A percentile compares a stretch with the other conserved stretches of the same genome.
Evolutionary conservation across 1,140 invertebrate species (phyloP).

Genomic region (Drosophila kanapiae): DNA sequence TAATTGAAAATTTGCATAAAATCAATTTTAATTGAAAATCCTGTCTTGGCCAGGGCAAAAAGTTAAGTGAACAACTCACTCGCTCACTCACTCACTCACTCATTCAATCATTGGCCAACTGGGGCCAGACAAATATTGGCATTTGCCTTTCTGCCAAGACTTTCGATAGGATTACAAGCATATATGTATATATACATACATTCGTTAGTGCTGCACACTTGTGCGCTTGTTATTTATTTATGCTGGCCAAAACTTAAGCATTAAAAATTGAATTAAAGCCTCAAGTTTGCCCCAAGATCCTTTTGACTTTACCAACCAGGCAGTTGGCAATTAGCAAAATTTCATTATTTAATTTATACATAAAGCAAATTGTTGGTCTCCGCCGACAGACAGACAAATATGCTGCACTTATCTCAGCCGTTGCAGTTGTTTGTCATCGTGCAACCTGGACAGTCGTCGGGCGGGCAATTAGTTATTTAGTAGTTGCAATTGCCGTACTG

Average conservation of each 20-base stretch:
- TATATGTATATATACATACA: neutral
- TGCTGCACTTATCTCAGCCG: conserved; percentile 40
- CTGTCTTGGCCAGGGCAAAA: conserved; percentile 65
- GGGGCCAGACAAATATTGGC: conserved; percentile 69
- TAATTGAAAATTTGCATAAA: conserved; percentile 84
- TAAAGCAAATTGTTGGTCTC: conserved; percentile 43
- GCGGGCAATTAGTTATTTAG: conserved; percentile 73
- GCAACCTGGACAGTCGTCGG: conserved; percentile 20
- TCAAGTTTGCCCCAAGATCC: conserved; percentile 47
- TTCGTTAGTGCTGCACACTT: neutral
- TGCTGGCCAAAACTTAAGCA: conserved; percentile 71
- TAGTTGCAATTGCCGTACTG: conserved; percentile 56
- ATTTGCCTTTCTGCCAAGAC: conserved; percentile 67
- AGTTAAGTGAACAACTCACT: conserved; percentile 75
- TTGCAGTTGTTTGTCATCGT: conserved; percentile 38
- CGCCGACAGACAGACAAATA: conserved; percentile 34
- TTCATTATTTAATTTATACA: conserved; percentile 74
- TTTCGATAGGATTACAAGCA: conserved; percentile 41
- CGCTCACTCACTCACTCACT: conserved; percentile 20
- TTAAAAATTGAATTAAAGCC: conserved; percentile 80
- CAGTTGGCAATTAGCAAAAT: conserved; percentile 71
- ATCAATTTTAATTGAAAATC: conserved; percentile 83
- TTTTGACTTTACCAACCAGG: conserved; percentile 33
- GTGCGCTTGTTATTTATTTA: conserved; percentile 50
- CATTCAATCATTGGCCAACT: conserved; percentile 45